Evolutionary conservation across 2,113 vertebrate genomes (phyloP), one percentile per base, ranked within the genome.

Genomic region (Phylloscopus trochilus): DNA sequence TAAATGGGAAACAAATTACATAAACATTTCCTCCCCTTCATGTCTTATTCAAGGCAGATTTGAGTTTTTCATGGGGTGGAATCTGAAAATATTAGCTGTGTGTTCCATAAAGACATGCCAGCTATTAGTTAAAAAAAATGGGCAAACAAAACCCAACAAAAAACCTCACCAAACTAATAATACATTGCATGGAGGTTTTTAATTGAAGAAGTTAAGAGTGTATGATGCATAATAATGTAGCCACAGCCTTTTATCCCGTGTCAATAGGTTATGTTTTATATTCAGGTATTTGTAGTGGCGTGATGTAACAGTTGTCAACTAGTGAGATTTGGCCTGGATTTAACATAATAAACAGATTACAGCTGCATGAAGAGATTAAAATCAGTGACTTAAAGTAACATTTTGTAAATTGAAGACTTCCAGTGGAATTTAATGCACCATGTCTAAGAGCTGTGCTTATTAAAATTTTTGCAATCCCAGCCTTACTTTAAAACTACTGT

Each of bases 321-420:
- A 44, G 67, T 62, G 62, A 91, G 87, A 89, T 67, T 85, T 89
- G 70, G 60, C 74, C 51, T 76, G 83, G 43, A 55, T 90, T 92
- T 91, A 77, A 72, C 41, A 91, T 66, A 89, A 68, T 62, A 81
- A 94, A 90, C 39, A 92, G 69, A 68, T 88, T 64, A 82, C 49
- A 69, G 67, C 43, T 80, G 51, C 46, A 24, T 79, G 60, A 62
- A 3, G 22, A 69, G 73, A 72, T 89, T 78, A 46, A 89, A 87
- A 89, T 51, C 64, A 47, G 28, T 69, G 74, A 73, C 8, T 85
- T 72, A 39, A 90, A 81, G 47, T 67, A 89, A 56, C 13, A 15
- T 67, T 75, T 94, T 5, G 1, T 89, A 39, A 87, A 75, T 35
- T 51, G 64, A 93, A 83, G 68, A 68, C 63, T 92, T 88, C 17